Base-by-base conservation (phyloP, 2,113 vertebrate genomes). In the Aix galericulata region DNA sequence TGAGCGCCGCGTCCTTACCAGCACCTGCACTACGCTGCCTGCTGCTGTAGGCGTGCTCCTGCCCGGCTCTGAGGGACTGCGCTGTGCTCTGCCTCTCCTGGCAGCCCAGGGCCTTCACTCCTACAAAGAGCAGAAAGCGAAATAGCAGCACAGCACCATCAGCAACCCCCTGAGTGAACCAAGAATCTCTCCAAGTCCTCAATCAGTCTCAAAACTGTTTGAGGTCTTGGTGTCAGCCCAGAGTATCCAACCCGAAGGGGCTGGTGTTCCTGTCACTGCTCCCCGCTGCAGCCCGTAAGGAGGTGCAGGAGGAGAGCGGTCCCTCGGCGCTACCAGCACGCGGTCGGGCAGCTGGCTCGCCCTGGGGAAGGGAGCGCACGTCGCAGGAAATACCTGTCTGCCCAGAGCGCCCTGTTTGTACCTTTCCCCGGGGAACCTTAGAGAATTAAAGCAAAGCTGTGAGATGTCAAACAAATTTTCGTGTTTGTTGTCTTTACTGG, bases 391-490 rank as follows among this genome's bases (percentile, higher is more conserved):
- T 87, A 93, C 67, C 84, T 82, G 75, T 73, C 78, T 94, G 89
- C 87, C 93, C 84, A 85, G 67, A 85, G 14, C 36, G 71, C 67
- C 80, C 74, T 91, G 81, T 79, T 96, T 58, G 76, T 60, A 87
- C 22, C 50, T 82, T 86, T 89, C 81, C 62, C 62, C 71, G 66
- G 0, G 0, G 60, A 92, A 83, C 60, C 44, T 38, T 73, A 32
- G 74, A 91, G 36, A 94, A 95, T 95, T 88, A 95, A 94, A 94
- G 81, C 62, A 82, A 92, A 94, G 74, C 78, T 87, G 55, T 88
- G 68, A 73, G 88, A 95, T 67, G 85, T 1, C 91, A 91, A 89
- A 13, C 40, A 82, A 26, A 44, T 78, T 82, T 84, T 82, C n/a
- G 66, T 92, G 69, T 34, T 82, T 76, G 46, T 73, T 94, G 86